Percentiles rank a stretch among this genome's conserved stretches.
Conservation (phyloP, 1,140 invertebrate genomes). For the Contarinia nasturtii region DNA sequence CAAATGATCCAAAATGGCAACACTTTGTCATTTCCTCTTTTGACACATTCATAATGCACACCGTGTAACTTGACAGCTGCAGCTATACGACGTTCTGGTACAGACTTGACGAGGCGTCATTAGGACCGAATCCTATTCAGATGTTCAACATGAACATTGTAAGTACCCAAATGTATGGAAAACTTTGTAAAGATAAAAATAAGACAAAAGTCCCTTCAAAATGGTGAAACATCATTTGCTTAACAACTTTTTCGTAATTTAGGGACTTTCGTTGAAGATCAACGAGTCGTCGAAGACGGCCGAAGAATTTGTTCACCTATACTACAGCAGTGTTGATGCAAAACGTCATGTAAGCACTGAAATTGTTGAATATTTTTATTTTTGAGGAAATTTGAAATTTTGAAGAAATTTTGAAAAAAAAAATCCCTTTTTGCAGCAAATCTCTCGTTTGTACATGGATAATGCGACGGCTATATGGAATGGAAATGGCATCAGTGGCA, state of each 20-base stretch:
- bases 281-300: conserved; percentile 56
- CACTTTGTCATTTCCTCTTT: too few relatives aligned
- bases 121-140: too few relatives aligned
- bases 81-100: too few relatives aligned
- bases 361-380: conserved; percentile 5
- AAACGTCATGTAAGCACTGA: conserved; percentile 55
- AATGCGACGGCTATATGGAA: conserved; percentile 68
- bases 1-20: too few relatives aligned
- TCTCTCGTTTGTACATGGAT: conserved; percentile 59
- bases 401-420: not conserved
- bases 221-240: too few relatives aligned
- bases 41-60: too few relatives aligned
- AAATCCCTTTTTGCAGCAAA: conserved; percentile 30
- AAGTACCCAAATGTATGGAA: too few relatives aligned
- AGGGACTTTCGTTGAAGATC: conserved; percentile 26
- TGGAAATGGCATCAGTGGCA: conserved; percentile 55
- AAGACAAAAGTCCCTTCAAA: too few relatives aligned
- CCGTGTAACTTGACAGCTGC: too few relatives aligned
- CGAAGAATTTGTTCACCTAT: conserved; percentile 63
- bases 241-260: not conserved
- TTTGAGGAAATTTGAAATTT: not conserved
- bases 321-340: conserved; percentile 65
- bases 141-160: too few relatives aligned
- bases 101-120: too few relatives aligned
- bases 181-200: too few relatives aligned